Percentiles rank a stretch among this genome's conserved stretches.
These are phyloP conservation scores for Drosophila orosa DNA, from an alignment of 1,140 invertebrate species.

Conservation along the genomic window DNA sequence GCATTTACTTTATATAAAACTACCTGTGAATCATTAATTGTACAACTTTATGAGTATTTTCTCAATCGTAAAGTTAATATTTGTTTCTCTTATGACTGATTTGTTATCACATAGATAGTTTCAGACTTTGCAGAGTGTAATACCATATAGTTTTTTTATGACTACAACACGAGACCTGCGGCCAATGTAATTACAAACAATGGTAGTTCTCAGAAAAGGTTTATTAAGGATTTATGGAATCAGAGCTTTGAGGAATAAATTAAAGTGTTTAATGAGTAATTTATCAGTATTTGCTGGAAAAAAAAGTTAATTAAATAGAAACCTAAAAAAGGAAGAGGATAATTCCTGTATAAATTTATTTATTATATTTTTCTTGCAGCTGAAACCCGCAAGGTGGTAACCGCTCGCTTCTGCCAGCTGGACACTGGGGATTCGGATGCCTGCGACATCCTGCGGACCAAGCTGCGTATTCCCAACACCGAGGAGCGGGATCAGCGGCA, in stretches of 20 bases:
- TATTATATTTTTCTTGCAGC: slow-evolving; percentile 29
- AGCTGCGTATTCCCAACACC: slow-evolving; percentile 47
- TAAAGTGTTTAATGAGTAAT: background rate
- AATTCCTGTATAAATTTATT: background rate
- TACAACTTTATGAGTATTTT: background rate
- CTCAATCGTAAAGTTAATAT: background rate
- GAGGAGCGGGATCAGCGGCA: slow-evolving; percentile 46
- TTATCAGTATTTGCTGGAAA: too few species aligned
- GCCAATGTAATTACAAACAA: background rate
- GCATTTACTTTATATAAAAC: background rate
- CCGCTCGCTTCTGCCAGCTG: slow-evolving; percentile 79
- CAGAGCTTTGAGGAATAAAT: too few species aligned
- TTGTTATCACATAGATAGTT: slow-evolving; percentile 8
- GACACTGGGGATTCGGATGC: slow-evolving; percentile 79
- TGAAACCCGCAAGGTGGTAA: slow-evolving; percentile 63
- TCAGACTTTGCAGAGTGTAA: background rate
- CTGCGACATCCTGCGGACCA: slow-evolving; percentile 68
- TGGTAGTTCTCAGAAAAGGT: background rate
- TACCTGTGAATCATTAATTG: slow-evolving; percentile 3
- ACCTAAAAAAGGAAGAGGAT: too few species aligned
- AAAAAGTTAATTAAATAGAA: too few species aligned
- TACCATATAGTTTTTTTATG: background rate
- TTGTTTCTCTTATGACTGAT: background rate
- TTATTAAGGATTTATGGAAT: background rate
- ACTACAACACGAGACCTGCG: background rate